phyloP scores from a whole-genome alignment of 23 tunicate genomes.

The Styela clava region DNA sequence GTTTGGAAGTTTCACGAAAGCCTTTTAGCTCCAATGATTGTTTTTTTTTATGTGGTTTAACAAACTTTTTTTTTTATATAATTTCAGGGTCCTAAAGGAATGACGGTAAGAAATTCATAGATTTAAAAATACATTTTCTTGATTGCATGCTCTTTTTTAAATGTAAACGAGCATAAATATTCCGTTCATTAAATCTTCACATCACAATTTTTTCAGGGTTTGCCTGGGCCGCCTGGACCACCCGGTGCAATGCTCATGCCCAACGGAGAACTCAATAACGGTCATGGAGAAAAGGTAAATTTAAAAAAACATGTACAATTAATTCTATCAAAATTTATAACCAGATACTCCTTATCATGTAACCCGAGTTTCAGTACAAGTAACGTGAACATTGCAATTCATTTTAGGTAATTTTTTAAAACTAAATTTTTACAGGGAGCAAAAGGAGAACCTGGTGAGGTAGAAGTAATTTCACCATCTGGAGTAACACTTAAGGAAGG shows the following conservation, averaged over 20 bases:
- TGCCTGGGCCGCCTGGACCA: constrained; percentile 22
- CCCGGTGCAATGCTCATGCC: constrained; percentile 3
- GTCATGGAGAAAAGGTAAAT: background rate
- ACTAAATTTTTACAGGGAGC: constrained; percentile 45
- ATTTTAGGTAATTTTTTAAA: background rate
- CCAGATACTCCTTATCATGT: no score
- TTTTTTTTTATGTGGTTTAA: no score
- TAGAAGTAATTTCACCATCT: constrained; percentile 56
- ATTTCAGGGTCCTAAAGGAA: background rate
- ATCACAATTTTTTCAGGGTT: no score
- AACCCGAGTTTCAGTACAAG: no score
- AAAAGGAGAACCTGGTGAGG: constrained; percentile 82
- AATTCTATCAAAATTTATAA: background rate
- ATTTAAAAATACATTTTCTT: no score
- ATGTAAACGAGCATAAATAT: no score
- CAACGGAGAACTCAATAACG: background rate
- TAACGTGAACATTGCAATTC: no score
- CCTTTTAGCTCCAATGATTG: no score
- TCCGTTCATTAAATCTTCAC: no score
- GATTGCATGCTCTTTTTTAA: no score
- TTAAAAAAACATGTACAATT: background rate
- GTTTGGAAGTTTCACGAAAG: no score
- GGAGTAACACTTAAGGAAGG: constrained; percentile 37
- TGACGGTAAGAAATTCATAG: background rate
- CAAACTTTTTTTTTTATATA: no score